Evolutionary conservation across 2,797 vertebrate species (phyloP).

Genomic region (Tarsius wallacei): DNA sequence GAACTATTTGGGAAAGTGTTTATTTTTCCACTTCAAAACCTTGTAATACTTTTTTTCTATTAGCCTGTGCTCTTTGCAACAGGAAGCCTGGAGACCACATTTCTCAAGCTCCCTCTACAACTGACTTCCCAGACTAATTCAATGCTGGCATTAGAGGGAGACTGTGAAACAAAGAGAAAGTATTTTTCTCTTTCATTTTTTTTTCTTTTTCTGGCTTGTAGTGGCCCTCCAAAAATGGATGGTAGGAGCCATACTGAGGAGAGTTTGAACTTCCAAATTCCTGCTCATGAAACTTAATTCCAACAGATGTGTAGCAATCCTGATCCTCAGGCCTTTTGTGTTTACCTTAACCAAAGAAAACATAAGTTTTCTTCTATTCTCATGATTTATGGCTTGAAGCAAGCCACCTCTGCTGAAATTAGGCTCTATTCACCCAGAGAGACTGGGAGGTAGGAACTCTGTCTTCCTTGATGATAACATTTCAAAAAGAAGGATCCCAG

Average conservation of each 20-base stretch:
- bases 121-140: neutral
- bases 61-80: neutral
- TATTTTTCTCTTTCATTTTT: neutral
- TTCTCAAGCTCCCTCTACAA: neutral
- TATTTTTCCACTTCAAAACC: neutral
- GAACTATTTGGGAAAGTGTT: neutral
- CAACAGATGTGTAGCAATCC: neutral
- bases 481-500: neutral
- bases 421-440: neutral
- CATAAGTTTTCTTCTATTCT: neutral
- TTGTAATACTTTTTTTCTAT: neutral
- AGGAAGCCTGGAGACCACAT: neutral
- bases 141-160: neutral
- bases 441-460: neutral
- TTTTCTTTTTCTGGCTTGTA: neutral
- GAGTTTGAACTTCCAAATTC: neutral
- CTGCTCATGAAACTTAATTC: neutral
- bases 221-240: neutral
- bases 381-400: fast-evolving
- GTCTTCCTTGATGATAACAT: too few relatives aligned
- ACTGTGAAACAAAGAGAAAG: neutral
- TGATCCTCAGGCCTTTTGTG: neutral
- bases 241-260: neutral
- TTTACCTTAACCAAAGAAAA: neutral
- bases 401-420: too few relatives aligned